Base-by-base conservation (phyloP, 2,797 vertebrate species). In the Danio kyathit region DNA sequence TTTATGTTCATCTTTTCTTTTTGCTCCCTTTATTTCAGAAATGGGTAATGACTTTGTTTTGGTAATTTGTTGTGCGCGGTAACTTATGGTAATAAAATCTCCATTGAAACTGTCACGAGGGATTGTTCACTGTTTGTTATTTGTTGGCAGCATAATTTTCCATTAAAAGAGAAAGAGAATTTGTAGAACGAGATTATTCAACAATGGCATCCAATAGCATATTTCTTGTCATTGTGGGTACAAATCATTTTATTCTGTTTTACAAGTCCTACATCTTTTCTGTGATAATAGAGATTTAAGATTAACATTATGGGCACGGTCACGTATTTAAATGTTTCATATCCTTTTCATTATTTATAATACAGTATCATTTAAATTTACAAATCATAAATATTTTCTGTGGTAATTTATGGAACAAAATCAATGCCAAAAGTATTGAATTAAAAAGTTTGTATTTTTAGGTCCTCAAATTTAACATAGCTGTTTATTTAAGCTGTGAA, bases 41-140 rank as follows among this genome's bases (percentile, higher is more conserved):
- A 86, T 17, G 48, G 74, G 43, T 57, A 79, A 81, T 57, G 74
- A 77, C 69, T 80, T 73, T 80, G 54, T 76, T 60, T 84, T 77
- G 73, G 60, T 82, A 52, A 82, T 66, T 61, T 82, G 64, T 74
- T 69, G 54, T 74, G 14, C 48, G 38, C 67, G 40, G 63, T 60
- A 76, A 74, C 5, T 79, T 64, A 13, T 14, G 56, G 67, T 76
- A 60, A 70, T 86, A 80, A 71, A 86, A 82, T 72, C 41, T 57
- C 51, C 48, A 72, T 41, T 63, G 44, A 76, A 82, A 69, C 51
- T 56, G 75, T 70, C 61, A 65, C 7, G 13, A 60, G 52, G 49
- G 16, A 54, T 41, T 41, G 59, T 64, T 66, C 64, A 78, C 65
- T 71, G 59, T 29, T 83, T 49, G 51, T 71, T 79, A 54, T 66